Conservation (phyloP, 2,113 vertebrate species). For the Daboia siamensis region DNA sequence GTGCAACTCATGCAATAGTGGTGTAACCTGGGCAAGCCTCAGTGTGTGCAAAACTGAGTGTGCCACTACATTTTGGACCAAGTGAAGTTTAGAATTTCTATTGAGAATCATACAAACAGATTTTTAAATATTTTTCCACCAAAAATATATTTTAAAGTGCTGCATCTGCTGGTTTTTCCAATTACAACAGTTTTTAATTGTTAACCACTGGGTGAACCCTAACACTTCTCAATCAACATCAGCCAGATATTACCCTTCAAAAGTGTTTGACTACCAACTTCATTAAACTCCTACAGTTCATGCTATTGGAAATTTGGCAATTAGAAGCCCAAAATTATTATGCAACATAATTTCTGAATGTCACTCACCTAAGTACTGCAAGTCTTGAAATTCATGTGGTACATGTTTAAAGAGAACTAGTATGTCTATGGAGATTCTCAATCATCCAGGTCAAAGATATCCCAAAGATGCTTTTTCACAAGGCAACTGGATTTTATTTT, state of each 20-base stretch:
- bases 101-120: background rate
- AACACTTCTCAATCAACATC: background rate
- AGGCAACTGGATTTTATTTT: too few species aligned
- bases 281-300: background rate
- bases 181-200: background rate
- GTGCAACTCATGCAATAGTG: background rate
- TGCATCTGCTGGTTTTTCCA: background rate
- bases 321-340: background rate
- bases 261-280: background rate
- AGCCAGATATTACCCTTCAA: background rate
- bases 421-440: background rate
- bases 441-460: too few species aligned
- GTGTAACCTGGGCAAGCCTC: background rate
- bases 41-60: background rate
- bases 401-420: background rate
- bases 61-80: background rate
- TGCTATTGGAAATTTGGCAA: background rate
- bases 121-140: background rate
- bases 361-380: background rate
- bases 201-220: background rate
- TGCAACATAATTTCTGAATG: background rate
- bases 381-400: background rate
- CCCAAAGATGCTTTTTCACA: too few species aligned
- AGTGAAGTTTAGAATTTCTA: background rate
- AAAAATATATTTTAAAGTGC: background rate